Evolutionary conservation across 2,888 invertebrate genomes (phyloP), one percentile per base, ranked within the genome.

Genomic region (Tinea semifulvella): DNA sequence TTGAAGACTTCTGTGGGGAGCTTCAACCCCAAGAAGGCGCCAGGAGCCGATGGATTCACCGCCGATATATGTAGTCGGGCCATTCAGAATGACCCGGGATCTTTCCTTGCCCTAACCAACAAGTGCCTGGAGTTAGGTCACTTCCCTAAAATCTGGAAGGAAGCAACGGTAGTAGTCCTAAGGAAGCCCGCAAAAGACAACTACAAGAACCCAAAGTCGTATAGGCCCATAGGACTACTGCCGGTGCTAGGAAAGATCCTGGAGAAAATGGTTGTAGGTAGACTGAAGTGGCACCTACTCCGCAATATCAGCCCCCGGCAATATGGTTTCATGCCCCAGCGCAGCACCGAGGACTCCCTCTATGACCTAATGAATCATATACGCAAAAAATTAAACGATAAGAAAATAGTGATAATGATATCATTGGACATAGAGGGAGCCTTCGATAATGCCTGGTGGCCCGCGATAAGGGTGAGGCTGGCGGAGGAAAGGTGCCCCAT

Each of bases 231-330:
- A n/a, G n/a, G n/a, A n/a, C n/a, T n/a, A n/a, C n/a, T n/a, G n/a
- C n/a, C n/a, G n/a, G n/a, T n/a, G n/a, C n/a, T n/a, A n/a, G n/a
- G n/a, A n/a, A n/a, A n/a, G n/a, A n/a, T n/a, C n/a, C n/a, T n/a
- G n/a, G n/a, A n/a, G n/a, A n/a, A n/a, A n/a, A n/a, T n/a, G n/a
- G n/a, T n/a, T n/a, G n/a, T n/a, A n/a, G n/a, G n/a, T n/a, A n/a
- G n/a, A n/a, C n/a, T n/a, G n/a, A n/a, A n/a, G n/a, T n/a, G 35
- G 35, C 3, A 52, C 50, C 7, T 54, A 53, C 18, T 50, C 52
- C 46, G 39, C 46, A 31, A 49, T 50, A 5, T 53, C 48, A 50
- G 50, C 49, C 49, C 50, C 50, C 10, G 11, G 11, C 8, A 35
- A 10, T n/a, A n/a, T n/a, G n/a, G n/a, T n/a, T n/a, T n/a, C n/a